These are phyloP conservation scores for Aurelia aurita DNA, from an alignment of 30 jellyfish, hydroid and myxozoan species.

Conservation along the genomic window DNA sequence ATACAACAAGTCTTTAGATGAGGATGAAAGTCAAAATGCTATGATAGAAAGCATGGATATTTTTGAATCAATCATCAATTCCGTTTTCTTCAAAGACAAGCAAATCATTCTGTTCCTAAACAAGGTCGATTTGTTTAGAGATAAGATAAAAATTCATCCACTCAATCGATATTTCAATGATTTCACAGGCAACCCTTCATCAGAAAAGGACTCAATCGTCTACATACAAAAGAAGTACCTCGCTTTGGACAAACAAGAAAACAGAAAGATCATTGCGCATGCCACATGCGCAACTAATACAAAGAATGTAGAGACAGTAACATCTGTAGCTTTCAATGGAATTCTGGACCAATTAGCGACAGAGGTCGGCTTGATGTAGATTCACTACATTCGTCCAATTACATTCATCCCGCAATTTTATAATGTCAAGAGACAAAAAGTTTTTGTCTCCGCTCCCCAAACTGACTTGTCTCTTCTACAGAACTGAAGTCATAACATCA, in stretches of 20 bases:
- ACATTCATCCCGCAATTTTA: background rate
- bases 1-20: too few relatives aligned
- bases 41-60: slow-evolving; percentile 34
- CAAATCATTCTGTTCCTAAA: slow-evolving; percentile 29
- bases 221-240: slow-evolving; percentile 8
- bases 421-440: too few relatives aligned
- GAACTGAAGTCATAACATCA: too few relatives aligned
- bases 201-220: slow-evolving; percentile 10
- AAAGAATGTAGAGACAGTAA: slow-evolving; percentile 5
- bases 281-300: slow-evolving; percentile 46
- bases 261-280: background rate
- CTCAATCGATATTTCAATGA: slow-evolving; percentile 15
- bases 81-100: slow-evolving; percentile 16
- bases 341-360: background rate
- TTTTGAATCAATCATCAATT: slow-evolving; percentile 26
- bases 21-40: slow-evolving; percentile 31
- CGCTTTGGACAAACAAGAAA: background rate
- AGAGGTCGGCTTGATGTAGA: background rate
- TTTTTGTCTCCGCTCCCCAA: too few relatives aligned
- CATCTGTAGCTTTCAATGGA: slow-evolving; percentile 1
- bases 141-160: slow-evolving; percentile 19
- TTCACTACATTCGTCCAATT: background rate
- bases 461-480: too few relatives aligned
- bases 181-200: slow-evolving; percentile 23
- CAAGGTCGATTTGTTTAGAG: slow-evolving; percentile 40